phyloP scores from a whole-genome alignment of 2,797 vertebrate species.

The Buceros bicornis region DNA sequence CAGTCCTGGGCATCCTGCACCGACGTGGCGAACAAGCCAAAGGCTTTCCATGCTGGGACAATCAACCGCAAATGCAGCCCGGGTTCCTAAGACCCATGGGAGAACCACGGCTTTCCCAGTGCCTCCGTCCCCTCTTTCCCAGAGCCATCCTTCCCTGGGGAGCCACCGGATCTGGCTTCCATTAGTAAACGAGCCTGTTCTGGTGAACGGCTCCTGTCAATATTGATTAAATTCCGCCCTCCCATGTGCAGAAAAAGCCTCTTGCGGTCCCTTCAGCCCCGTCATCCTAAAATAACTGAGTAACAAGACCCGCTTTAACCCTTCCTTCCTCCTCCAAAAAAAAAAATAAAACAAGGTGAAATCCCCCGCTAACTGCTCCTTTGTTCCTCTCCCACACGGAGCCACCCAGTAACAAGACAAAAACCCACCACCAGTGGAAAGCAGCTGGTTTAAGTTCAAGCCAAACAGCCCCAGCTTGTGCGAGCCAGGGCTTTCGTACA shows the following conservation, averaged over 20 bases:
- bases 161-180: conserved; percentile 52
- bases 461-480: conserved; percentile 15
- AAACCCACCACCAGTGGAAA: conserved; percentile 57
- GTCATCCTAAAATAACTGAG: conserved; percentile 39
- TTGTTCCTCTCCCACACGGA: neutral
- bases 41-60: neutral
- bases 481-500: conserved; percentile 26
- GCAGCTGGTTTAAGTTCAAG: conserved; percentile 68
- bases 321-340: neutral
- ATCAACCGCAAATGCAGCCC: conserved; percentile 20
- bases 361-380: neutral
- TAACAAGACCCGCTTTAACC: neutral
- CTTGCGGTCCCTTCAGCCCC: neutral
- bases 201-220: conserved; percentile 46
- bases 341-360: neutral
- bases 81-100: conserved; percentile 2
- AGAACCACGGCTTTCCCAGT: conserved; percentile 24
- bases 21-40: neutral
- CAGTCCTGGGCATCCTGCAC: neutral
- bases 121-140: conserved; percentile 39
- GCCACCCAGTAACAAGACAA: conserved; percentile 32
- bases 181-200: conserved; percentile 22
- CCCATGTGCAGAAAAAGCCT: conserved; percentile 28
- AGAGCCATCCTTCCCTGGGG: neutral
- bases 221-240: conserved; percentile 59